A percentile compares a stretch with the other conserved stretches of the same genome.
phyloP scores from a whole-genome alignment of 2,888 invertebrate genomes.

The Phyllotreta striolata region DNA sequence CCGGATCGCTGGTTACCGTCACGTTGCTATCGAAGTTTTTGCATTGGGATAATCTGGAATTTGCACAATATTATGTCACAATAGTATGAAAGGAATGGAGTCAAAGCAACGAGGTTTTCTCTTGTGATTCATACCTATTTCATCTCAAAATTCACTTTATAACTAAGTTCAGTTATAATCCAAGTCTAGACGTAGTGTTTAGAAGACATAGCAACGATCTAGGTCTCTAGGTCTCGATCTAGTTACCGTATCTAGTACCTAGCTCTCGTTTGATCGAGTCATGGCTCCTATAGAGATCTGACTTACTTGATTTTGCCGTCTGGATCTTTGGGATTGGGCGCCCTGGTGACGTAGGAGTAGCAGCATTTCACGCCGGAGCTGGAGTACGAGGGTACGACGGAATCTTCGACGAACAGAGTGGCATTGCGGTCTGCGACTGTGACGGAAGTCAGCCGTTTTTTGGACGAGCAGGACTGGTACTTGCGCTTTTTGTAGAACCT shows the following conservation, averaged over 20 bases:
- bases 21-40: constrained; percentile 59
- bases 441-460: constrained; percentile 56
- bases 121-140: too few species aligned
- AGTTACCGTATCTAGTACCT: too few species aligned
- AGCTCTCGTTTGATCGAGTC: too few species aligned
- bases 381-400: constrained; percentile 51
- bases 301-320: constrained; percentile 51
- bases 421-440: constrained; percentile 52
- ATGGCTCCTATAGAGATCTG: neutral
- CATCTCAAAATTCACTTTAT: too few species aligned
- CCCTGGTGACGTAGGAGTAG: constrained; percentile 51
- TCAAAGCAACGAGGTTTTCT: too few species aligned
- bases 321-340: constrained; percentile 43
- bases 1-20: constrained; percentile 61
- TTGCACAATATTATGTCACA: neutral
- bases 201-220: neutral
- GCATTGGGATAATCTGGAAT: constrained; percentile 62
- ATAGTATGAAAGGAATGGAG: neutral
- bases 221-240: too few species aligned
- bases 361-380: constrained; percentile 50
- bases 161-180: too few species aligned
- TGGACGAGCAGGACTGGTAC: constrained; percentile 64
- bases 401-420: constrained; percentile 53
- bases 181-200: too few species aligned
- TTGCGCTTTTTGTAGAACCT: constrained; percentile 64